Conservation (phyloP, 2,888 invertebrate genomes). For the Drosophila rellima region DNA sequence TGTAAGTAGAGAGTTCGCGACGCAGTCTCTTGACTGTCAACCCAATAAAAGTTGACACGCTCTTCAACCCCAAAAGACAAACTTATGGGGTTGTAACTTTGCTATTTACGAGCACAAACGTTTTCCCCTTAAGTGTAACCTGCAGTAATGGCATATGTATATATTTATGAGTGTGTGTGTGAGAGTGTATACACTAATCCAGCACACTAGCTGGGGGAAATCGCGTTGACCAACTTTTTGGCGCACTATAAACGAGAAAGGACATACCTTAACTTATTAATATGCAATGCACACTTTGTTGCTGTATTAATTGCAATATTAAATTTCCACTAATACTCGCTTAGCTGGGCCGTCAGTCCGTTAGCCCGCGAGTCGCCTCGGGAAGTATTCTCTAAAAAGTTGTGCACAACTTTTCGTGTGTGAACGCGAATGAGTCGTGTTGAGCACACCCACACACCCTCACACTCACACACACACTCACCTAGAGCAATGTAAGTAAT, state of each 20-base stretch:
- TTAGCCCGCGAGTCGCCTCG: constrained; percentile 21
- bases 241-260: constrained; percentile 59
- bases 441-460: constrained; percentile 28
- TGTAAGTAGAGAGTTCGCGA: constrained; percentile 15
- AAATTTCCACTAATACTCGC: constrained; percentile 80
- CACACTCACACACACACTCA: constrained; percentile 45
- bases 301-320: constrained; percentile 82
- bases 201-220: constrained; percentile 24
- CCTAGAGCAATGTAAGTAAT: constrained; percentile 76
- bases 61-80: constrained; percentile 59
- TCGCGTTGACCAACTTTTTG: constrained; percentile 60
- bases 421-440: constrained; percentile 31
- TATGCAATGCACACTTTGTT: constrained; percentile 81
- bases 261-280: constrained; percentile 77
- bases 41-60: constrained; percentile 72
- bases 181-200: constrained; percentile 47
- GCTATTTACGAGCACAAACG: constrained; percentile 71
- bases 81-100: constrained; percentile 73
- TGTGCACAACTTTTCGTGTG: constrained; percentile 50
- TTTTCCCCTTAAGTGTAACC: constrained; percentile 68
- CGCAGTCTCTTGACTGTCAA: constrained; percentile 43
- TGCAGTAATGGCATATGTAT: constrained; percentile 13
- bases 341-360: constrained; percentile 43
- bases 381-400: constrained; percentile 66
- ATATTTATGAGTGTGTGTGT: constrained; percentile 13